Conservation (phyloP, 2,888 invertebrate genomes). For the Drosophila picticornis region DNA sequence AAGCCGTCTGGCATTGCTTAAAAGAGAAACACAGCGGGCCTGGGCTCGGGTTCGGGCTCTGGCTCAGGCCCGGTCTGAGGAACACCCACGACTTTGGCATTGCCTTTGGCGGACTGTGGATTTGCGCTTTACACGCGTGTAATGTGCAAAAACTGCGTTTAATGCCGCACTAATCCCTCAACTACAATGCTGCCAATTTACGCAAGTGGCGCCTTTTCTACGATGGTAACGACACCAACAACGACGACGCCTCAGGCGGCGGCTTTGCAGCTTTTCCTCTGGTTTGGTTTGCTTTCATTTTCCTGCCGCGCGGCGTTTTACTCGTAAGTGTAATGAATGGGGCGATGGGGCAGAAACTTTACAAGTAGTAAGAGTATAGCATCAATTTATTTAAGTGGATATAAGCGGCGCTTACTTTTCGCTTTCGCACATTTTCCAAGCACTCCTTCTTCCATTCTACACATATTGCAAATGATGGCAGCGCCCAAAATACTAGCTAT, state of each 20-base stretch:
- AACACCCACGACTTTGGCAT: conserved; percentile 25
- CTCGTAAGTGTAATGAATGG: conserved; percentile 71
- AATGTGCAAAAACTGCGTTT: conserved; percentile 82
- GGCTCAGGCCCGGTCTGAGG: conserved; percentile 5
- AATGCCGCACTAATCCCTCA: conserved; percentile 81
- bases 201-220: conserved; percentile 73
- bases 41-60: not conserved
- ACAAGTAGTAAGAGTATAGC: conserved; percentile 61
- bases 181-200: conserved; percentile 81
- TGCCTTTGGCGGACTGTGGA: conserved; percentile 59
- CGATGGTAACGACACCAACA: conserved; percentile 35
- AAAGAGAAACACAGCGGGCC: conserved; percentile 52
- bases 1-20: conserved; percentile 62
- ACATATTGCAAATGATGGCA: conserved; percentile 38
- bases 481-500: conserved; percentile 7
- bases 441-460: conserved; percentile 3
- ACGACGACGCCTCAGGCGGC: conserved; percentile 38
- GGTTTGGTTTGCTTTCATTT: conserved; percentile 39
- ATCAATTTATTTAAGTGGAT: conserved; percentile 79
- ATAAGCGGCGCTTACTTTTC: conserved; percentile 57
- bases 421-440: conserved; percentile 37
- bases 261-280: conserved; percentile 55
- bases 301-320: conserved; percentile 40
- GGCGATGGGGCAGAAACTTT: conserved; percentile 52
- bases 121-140: conserved; percentile 80